Evolutionary conservation across 2,797 vertebrate species (phyloP), one percentile per base, ranked within the genome.

Genomic region (Petrocephalus sullivani): DNA sequence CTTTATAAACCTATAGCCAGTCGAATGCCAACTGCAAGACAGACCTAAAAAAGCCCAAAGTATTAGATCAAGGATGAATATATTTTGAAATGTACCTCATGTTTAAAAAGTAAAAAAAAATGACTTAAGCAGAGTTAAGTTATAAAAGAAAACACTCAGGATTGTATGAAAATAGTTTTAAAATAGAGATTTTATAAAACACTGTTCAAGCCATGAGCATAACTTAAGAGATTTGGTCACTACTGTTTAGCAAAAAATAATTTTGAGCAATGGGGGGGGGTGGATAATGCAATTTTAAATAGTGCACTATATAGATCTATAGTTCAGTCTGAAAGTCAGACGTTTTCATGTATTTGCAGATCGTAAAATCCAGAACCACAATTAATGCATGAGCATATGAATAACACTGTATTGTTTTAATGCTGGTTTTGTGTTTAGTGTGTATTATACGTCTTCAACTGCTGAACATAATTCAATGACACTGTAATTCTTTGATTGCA

Each of bases 321-420:
- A 81, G 41, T n/a, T 49, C 75, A 81, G 71, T 78, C 16, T 78
- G 37, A 46, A 81, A 81, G 46, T 46, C 16, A 75, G 71, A 46
- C 37, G 2, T 78, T 78, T 78, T 78, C 19, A 81, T 16, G 49
- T 81, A 81, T 81, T 81, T 81, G 46, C 41, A 81, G 75, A 81
- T 49, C n/a, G 41, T 81, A n/a, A 81, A 81, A 81, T 46, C 75
- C 75, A 81, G 75, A 81, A 81, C 49, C 75, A 81, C 75, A 81
- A 49, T 49, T 81, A 81, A 81, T 81, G 75, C 75, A 81, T 81
- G 75, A 49, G 75, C 41, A 81, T 46, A 21, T 81, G 19, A 49
- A 81, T 49, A 81, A 81, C 41, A 49, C 75, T 81, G 75, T 75
- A 75, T 21, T 49, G 75, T 81, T 81, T 81, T 49, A 49, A 49